Evolutionary conservation across 2,888 invertebrate genomes (phyloP).

Genomic region (Leucoma salicis): DNA sequence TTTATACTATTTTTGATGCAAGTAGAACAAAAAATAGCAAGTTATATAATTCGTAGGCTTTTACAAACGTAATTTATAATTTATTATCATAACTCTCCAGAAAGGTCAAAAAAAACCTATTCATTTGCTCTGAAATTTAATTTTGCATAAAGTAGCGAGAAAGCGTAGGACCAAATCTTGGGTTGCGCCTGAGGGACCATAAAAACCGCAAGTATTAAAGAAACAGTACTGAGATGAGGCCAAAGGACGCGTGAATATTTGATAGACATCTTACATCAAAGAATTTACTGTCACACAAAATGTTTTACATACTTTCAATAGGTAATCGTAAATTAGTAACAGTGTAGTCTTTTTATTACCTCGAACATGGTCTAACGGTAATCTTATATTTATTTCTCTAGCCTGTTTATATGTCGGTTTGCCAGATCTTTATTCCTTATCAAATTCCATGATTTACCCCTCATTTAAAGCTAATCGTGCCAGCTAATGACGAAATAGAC

Average conservation of each 20-base stretch:
- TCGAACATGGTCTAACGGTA: no score
- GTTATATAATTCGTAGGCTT: not conserved
- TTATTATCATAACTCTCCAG: not conserved
- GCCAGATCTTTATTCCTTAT: no score
- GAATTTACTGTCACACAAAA: conserved; percentile 17
- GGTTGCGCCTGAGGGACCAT: conserved; percentile 30
- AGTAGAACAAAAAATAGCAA: no score
- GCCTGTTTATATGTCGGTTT: no score
- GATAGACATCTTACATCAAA: conserved; percentile 16
- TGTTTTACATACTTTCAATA: conserved; percentile 21
- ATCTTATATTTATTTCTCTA: no score
- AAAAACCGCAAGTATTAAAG: conserved; percentile 33
- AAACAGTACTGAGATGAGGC: conserved; percentile 1
- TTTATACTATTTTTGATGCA: no score
- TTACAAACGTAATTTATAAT: not conserved
- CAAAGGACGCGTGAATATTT: conserved; percentile 25
- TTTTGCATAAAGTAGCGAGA: conserved; percentile 39
- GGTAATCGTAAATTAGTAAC: no score
- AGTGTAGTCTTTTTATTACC: no score
- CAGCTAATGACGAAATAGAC: no score
- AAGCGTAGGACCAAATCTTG: conserved; percentile 28
- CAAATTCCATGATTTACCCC: no score
- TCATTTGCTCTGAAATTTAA: conserved; percentile 45
- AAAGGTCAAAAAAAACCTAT: conserved; percentile 8
- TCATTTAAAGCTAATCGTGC: no score